Evolutionary conservation across 2,113 vertebrate genomes (phyloP), one percentile per base, ranked within the genome.

Genomic region (Xenopus borealis): DNA sequence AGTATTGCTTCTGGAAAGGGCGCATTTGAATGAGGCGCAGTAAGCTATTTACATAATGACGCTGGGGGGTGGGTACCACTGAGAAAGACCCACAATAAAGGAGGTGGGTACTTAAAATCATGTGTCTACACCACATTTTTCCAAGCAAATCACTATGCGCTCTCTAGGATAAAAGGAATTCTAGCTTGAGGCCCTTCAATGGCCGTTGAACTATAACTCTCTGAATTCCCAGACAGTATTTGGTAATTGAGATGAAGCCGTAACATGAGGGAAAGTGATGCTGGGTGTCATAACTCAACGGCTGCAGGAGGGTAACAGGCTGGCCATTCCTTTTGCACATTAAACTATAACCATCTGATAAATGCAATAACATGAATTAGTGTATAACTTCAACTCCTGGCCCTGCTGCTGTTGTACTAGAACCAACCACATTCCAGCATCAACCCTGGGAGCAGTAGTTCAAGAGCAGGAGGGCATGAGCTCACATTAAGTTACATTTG

Each of bases 1-100:
- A 53, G 55, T 76, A 76, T 76, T 76, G 73, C 73, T 75, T 75
- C 73, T 62, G 50, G 66, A 62, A 66, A 63, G 3, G 23, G 23
- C 23, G 23, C 23, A 27, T 27, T 27, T 27, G 23, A 27, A 64
- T 40, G 16, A 14, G 74, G 63, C 44, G 66, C 59, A 63, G 74
- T 59, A 64, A 69, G 66, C 66, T 69, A 76, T 76, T 23, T 69
- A 70, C 74, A 76, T 53, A 33, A 44, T 53, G 73, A 75, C 59
- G 72, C 72, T 59, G 30, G 55, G 11, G 53, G 17, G 66, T 62
- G 57, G 64, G 73, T 75, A 75, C 73, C 66, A 75, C 23, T 62
- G 53, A 62, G 66, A 68, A 61, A 3, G 66, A 58, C 20, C 33
- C 53, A 75, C 65, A 62, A 20, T n/a, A 6, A 44, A 18, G 45